Base-by-base conservation (phyloP, 2,797 vertebrate genomes). In the Pterois miles region DNA sequence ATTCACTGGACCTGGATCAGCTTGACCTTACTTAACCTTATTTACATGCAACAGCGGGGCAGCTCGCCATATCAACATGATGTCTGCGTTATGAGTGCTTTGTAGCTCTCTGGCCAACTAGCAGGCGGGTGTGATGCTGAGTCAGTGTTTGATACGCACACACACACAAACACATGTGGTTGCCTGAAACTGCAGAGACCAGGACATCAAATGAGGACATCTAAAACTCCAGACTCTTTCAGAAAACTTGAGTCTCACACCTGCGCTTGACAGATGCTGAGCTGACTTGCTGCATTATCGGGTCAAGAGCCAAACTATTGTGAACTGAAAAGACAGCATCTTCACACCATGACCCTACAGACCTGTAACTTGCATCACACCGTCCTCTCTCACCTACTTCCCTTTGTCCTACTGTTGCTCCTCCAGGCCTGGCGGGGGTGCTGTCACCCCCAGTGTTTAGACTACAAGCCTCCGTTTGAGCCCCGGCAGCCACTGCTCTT, bases 401-500 rank as follows among this genome's bases (percentile, higher is more conserved):
- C 84, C 16, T 38, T 66, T 5, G 6, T 84, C 53, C 81, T 90
- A 65, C 63, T 93, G 74, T 78, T 92, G 71, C 76, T 92, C 76
- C 80, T 90, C 81, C 86, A 82, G 40, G 43, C 86, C 81, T 85
- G 85, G 87, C 33, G 69, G 77, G 92, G 92, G 71, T 74, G 79
- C 87, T 92, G 91, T 87, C 96, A 97, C 85, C 96, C 96, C 2
- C 96, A 97, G 82, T 97, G 96, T 88, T 91, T 96, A 90, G 96
- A 96, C 91, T 97, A 92, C 90, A 96, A 96, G 76, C 96, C 95
- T 57, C 96, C 95, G 0, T 96, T 96, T 83, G 93, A 92, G 81
- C 95, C 95, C 20, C 91, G 67, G 9, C 84, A 94, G 81, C 88
- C 94, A 36, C 70, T 96, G 82, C 76, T 62, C 59, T 95, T 96